A percentile compares a stretch with the other conserved stretches of the same genome.
These are phyloP conservation scores for Camptogramma bilineatum DNA, from an alignment of 2,888 invertebrate genomes.

Conservation along the genomic window DNA sequence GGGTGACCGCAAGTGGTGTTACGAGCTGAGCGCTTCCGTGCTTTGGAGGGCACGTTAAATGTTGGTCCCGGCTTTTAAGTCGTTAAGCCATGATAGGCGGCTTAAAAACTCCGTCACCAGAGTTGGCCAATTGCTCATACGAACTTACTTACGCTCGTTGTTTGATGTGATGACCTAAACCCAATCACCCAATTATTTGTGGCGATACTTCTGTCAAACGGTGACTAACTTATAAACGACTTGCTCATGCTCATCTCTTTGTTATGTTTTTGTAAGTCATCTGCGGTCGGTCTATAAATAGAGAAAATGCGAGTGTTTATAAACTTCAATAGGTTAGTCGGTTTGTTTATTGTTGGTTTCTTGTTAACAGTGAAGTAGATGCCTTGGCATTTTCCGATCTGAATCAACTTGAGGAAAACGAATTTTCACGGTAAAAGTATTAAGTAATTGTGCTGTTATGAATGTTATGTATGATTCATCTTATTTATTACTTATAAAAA, in stretches of 20 bases:
- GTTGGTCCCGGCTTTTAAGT: too few relatives aligned
- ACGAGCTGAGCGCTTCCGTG: too few relatives aligned
- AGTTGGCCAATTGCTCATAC: too few relatives aligned
- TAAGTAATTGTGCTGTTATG: too few relatives aligned
- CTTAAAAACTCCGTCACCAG: too few relatives aligned
- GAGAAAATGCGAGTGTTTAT: conserved; percentile 18
- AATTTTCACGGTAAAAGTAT: too few relatives aligned
- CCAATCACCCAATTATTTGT: conserved; percentile 54
- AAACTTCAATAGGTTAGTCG: conserved; percentile 8
- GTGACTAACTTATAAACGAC: conserved; percentile 44
- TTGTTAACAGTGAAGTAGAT: too few relatives aligned
- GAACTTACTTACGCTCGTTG: too few relatives aligned
- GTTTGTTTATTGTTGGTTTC: not conserved
- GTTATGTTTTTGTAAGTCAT: conserved; percentile 35
- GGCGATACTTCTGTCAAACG: conserved; percentile 43
- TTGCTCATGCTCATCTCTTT: conserved; percentile 38
- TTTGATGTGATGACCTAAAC: conserved; percentile 49
- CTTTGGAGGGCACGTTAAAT: too few relatives aligned
- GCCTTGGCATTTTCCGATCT: not conserved
- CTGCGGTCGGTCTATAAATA: conserved; percentile 27
- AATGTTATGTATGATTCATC: not conserved
- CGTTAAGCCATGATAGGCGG: too few relatives aligned
- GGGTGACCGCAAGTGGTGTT: too few relatives aligned
- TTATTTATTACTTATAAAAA: too few relatives aligned
- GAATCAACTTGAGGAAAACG: conserved; percentile 7